A percentile compares a stretch with the other conserved stretches of the same genome.
Evolutionary conservation across 1,140 invertebrate genomes (phyloP).

Genomic region (Lineus longissimus): DNA sequence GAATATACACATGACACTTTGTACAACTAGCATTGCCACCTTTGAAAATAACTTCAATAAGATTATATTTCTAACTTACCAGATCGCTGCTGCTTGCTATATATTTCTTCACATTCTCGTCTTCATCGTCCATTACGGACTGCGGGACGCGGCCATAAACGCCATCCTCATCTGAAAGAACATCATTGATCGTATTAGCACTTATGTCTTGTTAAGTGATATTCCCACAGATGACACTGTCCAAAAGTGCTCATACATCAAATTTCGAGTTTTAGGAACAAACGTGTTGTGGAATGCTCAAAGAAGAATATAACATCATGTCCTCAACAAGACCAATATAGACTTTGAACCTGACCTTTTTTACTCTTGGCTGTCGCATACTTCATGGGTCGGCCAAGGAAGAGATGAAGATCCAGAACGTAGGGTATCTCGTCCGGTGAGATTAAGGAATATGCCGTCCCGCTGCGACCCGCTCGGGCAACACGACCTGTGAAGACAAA

Average conservation of each 20-base stretch:
- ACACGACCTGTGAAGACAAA: constrained; percentile 70
- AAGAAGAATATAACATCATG: no score
- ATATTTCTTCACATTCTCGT: constrained; percentile 72
- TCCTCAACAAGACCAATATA: no score
- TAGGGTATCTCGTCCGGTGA: constrained; percentile 86
- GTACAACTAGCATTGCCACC: not conserved
- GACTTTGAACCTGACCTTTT: no score
- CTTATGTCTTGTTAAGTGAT: no score
- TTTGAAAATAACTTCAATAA: no score
- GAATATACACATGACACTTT: not conserved
- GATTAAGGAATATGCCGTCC: constrained; percentile 85
- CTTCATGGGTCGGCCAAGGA: constrained; percentile 75
- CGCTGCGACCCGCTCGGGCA: constrained; percentile 87
- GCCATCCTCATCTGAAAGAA: constrained; percentile 50
- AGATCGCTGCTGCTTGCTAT: constrained; percentile 56
- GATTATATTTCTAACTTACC: constrained; percentile 58
- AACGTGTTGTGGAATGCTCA: no score
- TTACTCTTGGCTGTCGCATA: constrained; percentile 41
- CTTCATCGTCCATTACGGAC: constrained; percentile 75
- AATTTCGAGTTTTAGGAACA: no score
- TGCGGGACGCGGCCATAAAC: constrained; percentile 76
- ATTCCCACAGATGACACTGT: no score
- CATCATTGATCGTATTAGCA: no score
- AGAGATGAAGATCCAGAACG: constrained; percentile 89
- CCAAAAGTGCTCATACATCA: no score